phyloP scores from a whole-genome alignment of 2,888 invertebrate species.

The Mimachlamys varia region DNA sequence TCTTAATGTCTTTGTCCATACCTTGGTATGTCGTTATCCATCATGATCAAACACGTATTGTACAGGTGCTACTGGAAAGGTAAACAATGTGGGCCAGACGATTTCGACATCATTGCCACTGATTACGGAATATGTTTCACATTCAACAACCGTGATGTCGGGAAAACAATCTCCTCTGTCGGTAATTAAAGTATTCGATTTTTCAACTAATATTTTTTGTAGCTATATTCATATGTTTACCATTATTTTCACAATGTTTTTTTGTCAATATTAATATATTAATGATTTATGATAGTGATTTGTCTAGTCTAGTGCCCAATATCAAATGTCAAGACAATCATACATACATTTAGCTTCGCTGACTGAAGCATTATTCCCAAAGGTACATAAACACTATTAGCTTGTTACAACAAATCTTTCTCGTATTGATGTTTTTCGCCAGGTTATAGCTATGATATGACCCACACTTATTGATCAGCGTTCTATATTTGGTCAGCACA shows the following conservation, averaged over 20 bases:
- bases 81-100: constrained; percentile 60
- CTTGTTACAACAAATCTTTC: background rate
- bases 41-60: background rate
- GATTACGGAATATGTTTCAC: constrained; percentile 70
- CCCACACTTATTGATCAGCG: background rate
- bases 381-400: background rate
- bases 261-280: background rate
- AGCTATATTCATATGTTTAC: background rate
- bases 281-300: too few relatives aligned
- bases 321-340: too few relatives aligned
- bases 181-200: background rate
- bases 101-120: constrained; percentile 66
- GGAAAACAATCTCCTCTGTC: background rate
- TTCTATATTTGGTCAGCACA: background rate
- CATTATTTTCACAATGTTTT: background rate
- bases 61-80: constrained; percentile 67
- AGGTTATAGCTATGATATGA: background rate
- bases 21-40: too few relatives aligned
- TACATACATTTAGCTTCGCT: too few relatives aligned
- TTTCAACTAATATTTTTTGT: background rate
- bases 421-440: background rate
- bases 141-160: constrained; percentile 57
- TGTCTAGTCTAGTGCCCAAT: too few relatives aligned
- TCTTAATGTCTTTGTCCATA: too few relatives aligned
- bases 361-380: background rate